These are phyloP conservation scores for Myopa testacea DNA, from an alignment of 2,888 invertebrate genomes.

Conservation along the genomic window DNA sequence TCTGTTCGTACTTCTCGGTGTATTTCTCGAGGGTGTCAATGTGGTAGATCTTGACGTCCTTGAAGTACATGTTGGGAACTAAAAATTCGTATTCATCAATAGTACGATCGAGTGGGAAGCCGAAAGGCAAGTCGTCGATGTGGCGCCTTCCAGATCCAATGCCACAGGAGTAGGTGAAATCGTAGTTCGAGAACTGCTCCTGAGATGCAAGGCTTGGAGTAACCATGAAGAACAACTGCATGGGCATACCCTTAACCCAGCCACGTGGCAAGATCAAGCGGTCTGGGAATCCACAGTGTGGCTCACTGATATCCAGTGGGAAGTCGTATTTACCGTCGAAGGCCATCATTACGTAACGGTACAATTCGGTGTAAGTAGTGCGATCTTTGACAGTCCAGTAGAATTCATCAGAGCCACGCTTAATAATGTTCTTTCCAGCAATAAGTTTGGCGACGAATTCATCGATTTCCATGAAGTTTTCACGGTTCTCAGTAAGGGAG, in stretches of 20 bases:
- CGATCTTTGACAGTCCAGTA: constrained; percentile 72
- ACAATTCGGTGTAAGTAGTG: constrained; percentile 64
- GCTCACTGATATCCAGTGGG: constrained; percentile 67
- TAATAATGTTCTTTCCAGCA: constrained; percentile 68
- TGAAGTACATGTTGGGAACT: constrained; percentile 34
- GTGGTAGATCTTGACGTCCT: constrained; percentile 60
- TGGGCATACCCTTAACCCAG: constrained; percentile 72
- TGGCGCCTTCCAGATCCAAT: constrained; percentile 70
- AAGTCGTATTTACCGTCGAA: constrained; percentile 67
- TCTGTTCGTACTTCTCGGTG: constrained; percentile 52
- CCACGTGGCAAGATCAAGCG: constrained; percentile 75
- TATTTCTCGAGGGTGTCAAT: constrained; percentile 49
- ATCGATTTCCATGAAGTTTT: constrained; percentile 75
- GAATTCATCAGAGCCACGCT: constrained; percentile 54
- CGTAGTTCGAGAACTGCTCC: constrained; percentile 66
- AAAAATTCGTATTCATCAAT: constrained; percentile 71
- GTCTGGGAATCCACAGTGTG: constrained; percentile 72
- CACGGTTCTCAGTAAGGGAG: constrained; percentile 72
- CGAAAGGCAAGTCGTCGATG: constrained; percentile 74
- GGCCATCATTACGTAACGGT: constrained; percentile 68
- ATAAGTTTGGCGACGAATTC: constrained; percentile 72
- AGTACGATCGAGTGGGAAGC: constrained; percentile 79
- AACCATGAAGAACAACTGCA: constrained; percentile 73
- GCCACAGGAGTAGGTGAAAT: constrained; percentile 68
- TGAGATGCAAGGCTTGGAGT: constrained; percentile 65